Evolutionary conservation across 2,797 vertebrate species (phyloP).

Genomic region (Heteromormyrus szaboi): DNA sequence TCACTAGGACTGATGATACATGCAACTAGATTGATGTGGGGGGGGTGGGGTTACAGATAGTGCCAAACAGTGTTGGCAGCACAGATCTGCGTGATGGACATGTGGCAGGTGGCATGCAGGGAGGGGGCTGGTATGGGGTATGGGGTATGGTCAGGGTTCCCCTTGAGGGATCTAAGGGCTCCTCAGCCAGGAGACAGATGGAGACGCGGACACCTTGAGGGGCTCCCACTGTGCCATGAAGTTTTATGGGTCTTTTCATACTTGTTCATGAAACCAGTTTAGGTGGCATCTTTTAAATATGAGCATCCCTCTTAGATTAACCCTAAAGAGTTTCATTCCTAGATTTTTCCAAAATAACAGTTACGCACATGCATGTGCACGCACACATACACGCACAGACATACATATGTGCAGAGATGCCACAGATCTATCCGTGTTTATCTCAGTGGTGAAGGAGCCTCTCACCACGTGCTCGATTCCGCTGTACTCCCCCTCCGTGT

Average conservation of each 20-base stretch:
- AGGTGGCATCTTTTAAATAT: not conserved
- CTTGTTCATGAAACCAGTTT: not conserved
- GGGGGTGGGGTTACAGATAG: not conserved
- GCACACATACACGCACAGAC: not conserved
- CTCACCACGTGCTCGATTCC: slow-evolving; percentile 91
- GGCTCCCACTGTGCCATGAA: not conserved
- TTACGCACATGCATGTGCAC: not conserved
- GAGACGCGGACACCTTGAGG: not conserved
- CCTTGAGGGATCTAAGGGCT: not conserved
- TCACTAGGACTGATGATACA: not conserved
- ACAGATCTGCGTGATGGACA: not conserved
- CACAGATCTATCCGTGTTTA: not conserved
- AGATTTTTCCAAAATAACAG: not conserved
- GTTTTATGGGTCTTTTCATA: not conserved
- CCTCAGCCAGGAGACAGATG: not conserved
- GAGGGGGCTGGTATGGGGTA: not conserved
- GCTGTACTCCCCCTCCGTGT: slow-evolving; percentile 96
- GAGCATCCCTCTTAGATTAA: not conserved
- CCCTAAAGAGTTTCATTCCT: not conserved
- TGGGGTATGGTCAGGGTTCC: not conserved
- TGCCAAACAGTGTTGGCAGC: not conserved
- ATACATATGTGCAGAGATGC: not conserved
- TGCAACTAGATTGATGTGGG: no score
- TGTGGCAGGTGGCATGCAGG: not conserved
- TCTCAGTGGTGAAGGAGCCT: not conserved